Conservation (phyloP, 2,797 vertebrate species). For the Acanthopagrus latus region DNA sequence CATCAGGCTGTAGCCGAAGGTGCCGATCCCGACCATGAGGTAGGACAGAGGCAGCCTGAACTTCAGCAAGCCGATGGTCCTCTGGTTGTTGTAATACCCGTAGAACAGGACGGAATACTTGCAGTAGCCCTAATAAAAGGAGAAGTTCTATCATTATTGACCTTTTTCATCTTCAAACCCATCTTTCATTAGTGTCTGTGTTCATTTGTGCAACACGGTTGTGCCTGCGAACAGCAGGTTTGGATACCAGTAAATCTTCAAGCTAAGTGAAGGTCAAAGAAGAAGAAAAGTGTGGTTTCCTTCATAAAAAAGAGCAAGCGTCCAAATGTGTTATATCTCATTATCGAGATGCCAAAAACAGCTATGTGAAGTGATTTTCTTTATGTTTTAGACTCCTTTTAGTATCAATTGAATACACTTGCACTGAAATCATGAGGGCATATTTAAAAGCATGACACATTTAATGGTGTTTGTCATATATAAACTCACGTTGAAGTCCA, state of each 20-base stretch:
- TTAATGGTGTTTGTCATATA: background rate
- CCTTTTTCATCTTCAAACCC: background rate
- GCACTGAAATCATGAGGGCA: background rate
- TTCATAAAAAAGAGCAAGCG: no score
- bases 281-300: background rate
- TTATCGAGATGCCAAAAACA: no score
- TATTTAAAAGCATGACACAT: background rate
- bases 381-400: background rate
- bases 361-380: background rate
- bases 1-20: constrained; percentile 97
- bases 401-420: background rate
- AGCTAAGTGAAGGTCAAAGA: background rate
- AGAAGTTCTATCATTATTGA: background rate
- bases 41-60: constrained; percentile 97
- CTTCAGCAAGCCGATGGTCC: constrained; percentile 95
- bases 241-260: background rate
- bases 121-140: constrained; percentile 90
- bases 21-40: constrained; percentile 96
- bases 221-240: background rate
- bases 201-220: background rate
- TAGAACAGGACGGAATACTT: constrained; percentile 98
- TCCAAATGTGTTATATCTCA: no score
- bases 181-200: background rate
- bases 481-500: constrained; percentile 93
- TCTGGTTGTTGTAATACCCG: constrained; percentile 95